Evolutionary conservation across 2,888 invertebrate genomes (phyloP), one percentile per base, ranked within the genome.

Genomic region (Tetheella fluctuosa): DNA sequence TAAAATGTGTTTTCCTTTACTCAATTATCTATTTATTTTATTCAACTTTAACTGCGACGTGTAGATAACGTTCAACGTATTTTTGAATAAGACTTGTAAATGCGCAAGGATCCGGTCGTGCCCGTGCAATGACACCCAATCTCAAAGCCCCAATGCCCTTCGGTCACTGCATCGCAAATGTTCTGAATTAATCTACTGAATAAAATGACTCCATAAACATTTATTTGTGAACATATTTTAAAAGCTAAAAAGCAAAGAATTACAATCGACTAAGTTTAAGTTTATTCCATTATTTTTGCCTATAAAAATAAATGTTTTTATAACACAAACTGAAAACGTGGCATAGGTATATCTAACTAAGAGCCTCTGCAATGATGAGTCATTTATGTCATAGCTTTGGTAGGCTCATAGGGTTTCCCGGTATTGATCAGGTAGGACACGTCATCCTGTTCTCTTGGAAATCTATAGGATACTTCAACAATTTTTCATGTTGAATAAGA

Each of bases 381-480:
- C 73, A 76, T 64, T 79, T 75, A 80, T 63, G 34, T 59, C 54
- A 64, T 65, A 64, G 55, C 13, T 10, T 23, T 23, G 7, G 55
- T 13, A 61, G 65, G 69, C 68, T 73, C 64, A 70, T 62, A 73
- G 86, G 86, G 69, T 80, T 83, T 86, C 71, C 85, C 77, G 61
- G 61, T 83, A 85, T 85, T 76, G 83, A 86, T 79, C 76, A 61
- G 67, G 65, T 10, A 81, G 79, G 81, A 83, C 80, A 84, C 83
- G 81, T 85, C 84, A 87, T 78, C 64, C 71, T 67, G 69, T 69
- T 73, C 66, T 78, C 77, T 61, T 54, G 64, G 74, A 64, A 66
- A 73, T n/a, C n/a, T n/a, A 70, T 58, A 68, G 64, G 67, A 73
- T 75, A 10, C 8, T 20, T 10, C 7, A 48, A 2, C 6, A n/a